Evolutionary conservation across 2,797 vertebrate genomes (phyloP).

Genomic region (Aselliscus stoliczkanus): DNA sequence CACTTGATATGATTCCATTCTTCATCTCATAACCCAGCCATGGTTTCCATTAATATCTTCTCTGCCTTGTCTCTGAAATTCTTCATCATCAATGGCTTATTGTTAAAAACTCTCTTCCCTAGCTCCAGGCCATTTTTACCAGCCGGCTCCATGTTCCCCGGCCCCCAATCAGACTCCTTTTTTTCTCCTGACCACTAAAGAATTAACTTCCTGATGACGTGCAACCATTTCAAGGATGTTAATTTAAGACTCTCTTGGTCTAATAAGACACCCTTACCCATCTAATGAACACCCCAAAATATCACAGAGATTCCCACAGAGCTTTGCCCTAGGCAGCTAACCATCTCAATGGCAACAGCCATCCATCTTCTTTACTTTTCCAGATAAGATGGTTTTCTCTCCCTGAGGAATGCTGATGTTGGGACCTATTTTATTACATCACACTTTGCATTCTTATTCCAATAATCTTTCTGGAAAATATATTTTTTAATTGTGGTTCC

Average conservation of each 20-base stretch:
- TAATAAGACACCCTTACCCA: background rate
- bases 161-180: conserved; percentile 16
- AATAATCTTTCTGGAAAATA: conserved; percentile 22
- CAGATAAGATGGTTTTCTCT: conserved; percentile 33
- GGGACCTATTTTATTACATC: background rate
- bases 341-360: background rate
- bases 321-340: background rate
- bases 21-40: background rate
- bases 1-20: conserved; percentile 1
- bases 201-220: background rate
- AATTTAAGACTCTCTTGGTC: background rate
- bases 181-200: background rate
- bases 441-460: conserved; percentile 46
- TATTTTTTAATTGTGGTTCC: conserved; percentile 36
- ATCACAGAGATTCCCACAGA: background rate
- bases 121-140: conserved; percentile 61
- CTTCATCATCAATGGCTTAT: conserved; percentile 65
- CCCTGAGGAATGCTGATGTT: background rate
- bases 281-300: background rate
- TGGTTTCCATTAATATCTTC: conserved; percentile 45
- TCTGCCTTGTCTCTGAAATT: conserved; percentile 49
- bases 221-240: background rate
- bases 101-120: conserved; percentile 60
- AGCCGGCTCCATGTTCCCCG: background rate
- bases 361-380: background rate